Evolutionary conservation across 2,113 vertebrate genomes (phyloP), one percentile per base, ranked within the genome.

Genomic region (Silurus glanis): DNA sequence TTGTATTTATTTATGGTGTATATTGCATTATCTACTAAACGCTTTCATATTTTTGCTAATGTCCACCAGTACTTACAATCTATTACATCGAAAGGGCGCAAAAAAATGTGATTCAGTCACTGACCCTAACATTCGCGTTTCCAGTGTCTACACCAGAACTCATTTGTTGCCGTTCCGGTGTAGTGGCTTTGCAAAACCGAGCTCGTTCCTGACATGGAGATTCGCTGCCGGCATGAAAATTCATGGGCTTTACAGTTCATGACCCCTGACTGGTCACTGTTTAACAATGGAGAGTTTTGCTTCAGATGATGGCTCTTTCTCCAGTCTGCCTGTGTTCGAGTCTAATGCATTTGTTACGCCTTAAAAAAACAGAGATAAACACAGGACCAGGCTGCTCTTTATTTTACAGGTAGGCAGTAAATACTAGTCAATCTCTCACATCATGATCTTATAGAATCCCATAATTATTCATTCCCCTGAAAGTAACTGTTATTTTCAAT

Each of bases 171-270:
- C 45, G 53, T 45, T 82, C 83, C 82, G n/a, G 49, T n/a, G 64
- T 28, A n/a, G n/a, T 83, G 76, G 56, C 64, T 55, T 12, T 51
- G 25, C n/a, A 55, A 71, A 62, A 10, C 69, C 4, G 55, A 82
- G 66, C 47, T 69, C 10, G 62, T 85, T 85, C 6, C 78, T 72
- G 69, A 53, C 56, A 84, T 55, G 82, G 72, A 47, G 71, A 23
- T 66, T 62, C 61, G 76, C 72, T 19, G 17, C 66, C 49, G 49
- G 80, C 55, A 76, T 85, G 56, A 85, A 87, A 87, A 85, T 89
- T 67, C 72, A 85, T 79, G 79, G 53, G 55, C 56, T 79, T 85
- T 87, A 85, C 81, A 69, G 80, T 78, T 66, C 84, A 75, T 85
- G 58, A 85, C 72, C 86, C 72, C 6, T 72, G 81, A 45, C 78